Evolutionary conservation across 2,797 vertebrate genomes (phyloP).

Genomic region (Periparus ater): DNA sequence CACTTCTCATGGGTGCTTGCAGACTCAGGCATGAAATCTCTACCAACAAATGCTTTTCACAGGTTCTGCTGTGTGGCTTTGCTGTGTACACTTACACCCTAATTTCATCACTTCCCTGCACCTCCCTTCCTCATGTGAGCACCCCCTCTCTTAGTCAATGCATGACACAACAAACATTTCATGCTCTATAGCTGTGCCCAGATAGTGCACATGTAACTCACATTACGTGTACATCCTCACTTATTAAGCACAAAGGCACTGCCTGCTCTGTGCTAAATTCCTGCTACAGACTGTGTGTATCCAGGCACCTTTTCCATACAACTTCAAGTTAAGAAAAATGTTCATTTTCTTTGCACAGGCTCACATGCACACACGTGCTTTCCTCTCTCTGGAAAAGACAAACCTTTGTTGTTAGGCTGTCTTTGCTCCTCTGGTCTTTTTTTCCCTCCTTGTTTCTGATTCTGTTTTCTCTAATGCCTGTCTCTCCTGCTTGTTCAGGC

Average conservation of each 20-base stretch:
- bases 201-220: background rate
- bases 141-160: background rate
- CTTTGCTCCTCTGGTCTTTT: constrained; percentile 4
- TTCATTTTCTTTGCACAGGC: background rate
- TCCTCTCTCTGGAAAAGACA: background rate
- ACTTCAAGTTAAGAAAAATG: background rate
- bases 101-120: background rate
- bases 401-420: background rate
- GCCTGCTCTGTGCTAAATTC: background rate
- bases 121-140: background rate
- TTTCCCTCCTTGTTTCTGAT: background rate
- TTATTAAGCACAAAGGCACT: background rate
- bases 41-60: background rate
- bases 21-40: constrained; percentile 18
- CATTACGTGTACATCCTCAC: rapidly evolving
- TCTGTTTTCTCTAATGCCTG: background rate
- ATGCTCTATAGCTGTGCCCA: background rate
- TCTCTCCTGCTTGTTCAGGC: background rate
- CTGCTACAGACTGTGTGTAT: background rate
- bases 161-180: background rate
- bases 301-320: background rate
- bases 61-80: background rate
- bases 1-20: background rate
- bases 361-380: background rate
- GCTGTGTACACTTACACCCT: background rate